Base-by-base conservation (phyloP, 1,140 invertebrate genomes). In the Caerostris extrusa region DNA sequence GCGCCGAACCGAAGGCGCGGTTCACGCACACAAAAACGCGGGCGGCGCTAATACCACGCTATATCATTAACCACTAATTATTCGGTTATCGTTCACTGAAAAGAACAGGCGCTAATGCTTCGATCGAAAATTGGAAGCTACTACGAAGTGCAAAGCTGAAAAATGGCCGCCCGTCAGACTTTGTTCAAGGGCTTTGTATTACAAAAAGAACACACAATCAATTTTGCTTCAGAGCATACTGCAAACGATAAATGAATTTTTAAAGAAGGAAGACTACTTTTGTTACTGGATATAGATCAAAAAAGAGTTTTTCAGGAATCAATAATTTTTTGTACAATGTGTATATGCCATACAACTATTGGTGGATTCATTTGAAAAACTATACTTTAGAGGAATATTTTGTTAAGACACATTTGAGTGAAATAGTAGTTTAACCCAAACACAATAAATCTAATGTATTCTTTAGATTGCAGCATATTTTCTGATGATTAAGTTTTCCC, bases 31-130 rank as follows among this genome's bases (percentile, higher is more conserved):
- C 92, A 89, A 93, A 93, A 93, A 93, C 91, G 85, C 83, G 83
- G 91, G 91, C 91, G 91, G 91, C 85, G 91, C 91, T 93, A 93
- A 93, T 93, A 89, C 87, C n/a, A 64, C 34, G 81, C 93, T 85
- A 89, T 89, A 90, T 90, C 93, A 94, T 94, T 94, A 94, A 94
- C 60, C 93, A 94, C 93, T 94, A 94, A 94, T 94, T 94, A 94
- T 90, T 94, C 87, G 87, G 91, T 61, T 93, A 60, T 93, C 92
- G 92, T 64, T 64, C 87, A 93, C 86, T 81, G 69, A 67, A 69
- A 89, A 82, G 57, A 82, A 50, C 58, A 82, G n/a, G 92, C 85
- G 85, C 92, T 88, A 93, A 93, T 87, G 83, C 83, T 85, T 87
- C 91, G 61, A 93, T 93, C 91, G 83, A 77, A 87, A 93, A 87